Conservation (phyloP, 2,888 invertebrate species). For the Kryphioiulus occultus region DNA sequence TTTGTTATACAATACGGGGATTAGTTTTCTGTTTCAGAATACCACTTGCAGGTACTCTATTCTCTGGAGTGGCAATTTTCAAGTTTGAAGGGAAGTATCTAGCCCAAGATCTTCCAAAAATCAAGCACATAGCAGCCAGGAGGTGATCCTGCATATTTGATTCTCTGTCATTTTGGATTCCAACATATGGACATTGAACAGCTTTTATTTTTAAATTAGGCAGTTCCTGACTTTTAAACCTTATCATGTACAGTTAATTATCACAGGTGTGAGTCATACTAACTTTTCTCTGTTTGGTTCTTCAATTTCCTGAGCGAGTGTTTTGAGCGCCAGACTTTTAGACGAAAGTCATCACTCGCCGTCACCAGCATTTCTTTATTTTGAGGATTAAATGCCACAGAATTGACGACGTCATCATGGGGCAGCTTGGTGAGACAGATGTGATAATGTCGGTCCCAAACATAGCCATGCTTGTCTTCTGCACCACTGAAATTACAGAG, state of each 20-base stretch:
- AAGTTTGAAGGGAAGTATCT: no score
- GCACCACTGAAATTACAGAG: conserved; percentile 72
- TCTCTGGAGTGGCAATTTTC: no score
- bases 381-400: conserved; percentile 82
- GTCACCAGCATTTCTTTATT: conserved; percentile 83
- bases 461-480: conserved; percentile 81
- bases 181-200: no score
- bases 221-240: background rate
- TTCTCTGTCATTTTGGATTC: no score
- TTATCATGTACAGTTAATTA: background rate
- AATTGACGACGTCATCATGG: conserved; percentile 82
- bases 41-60: no score
- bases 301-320: background rate
- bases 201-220: background rate
- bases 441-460: conserved; percentile 87
- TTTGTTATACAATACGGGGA: no score
- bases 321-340: conserved; percentile 70
- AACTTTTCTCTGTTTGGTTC: background rate
- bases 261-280: background rate
- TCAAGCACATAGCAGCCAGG: no score
- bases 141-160: no score
- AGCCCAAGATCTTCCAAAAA: no score
- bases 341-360: conserved; percentile 79
- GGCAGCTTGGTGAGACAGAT: conserved; percentile 77
- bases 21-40: no score